Conservation (phyloP, 2,888 invertebrate genomes). For the Habrosyne pyritoides region DNA sequence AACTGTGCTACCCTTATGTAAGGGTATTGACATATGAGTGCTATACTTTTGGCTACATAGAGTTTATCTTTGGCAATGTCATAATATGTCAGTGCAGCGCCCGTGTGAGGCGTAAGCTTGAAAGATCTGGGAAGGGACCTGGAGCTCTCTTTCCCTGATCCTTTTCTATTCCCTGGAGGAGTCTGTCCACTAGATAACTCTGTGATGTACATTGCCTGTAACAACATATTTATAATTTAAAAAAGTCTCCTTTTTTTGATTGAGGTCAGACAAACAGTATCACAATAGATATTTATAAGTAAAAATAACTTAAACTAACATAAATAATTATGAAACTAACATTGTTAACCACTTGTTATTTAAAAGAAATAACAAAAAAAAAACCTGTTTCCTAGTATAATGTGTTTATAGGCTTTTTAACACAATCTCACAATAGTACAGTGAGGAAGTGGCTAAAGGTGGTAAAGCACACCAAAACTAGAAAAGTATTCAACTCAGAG, state of each 20-base stretch:
- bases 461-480: too few relatives aligned
- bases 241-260: too few relatives aligned
- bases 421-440: too few relatives aligned
- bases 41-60: conserved; percentile 97
- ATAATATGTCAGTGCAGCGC: conserved; percentile 93
- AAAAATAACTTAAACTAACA: too few relatives aligned
- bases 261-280: background rate
- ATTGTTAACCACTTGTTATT: too few relatives aligned
- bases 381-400: too few relatives aligned
- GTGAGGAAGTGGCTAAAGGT: too few relatives aligned
- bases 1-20: conserved; percentile 93
- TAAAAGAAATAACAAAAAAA: too few relatives aligned
- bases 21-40: conserved; percentile 95
- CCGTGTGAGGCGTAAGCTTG: conserved; percentile 90
- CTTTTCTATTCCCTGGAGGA: conserved; percentile 84
- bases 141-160: conserved; percentile 87
- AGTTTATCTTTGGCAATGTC: conserved; percentile 97
- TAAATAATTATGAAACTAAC: too few relatives aligned
- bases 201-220: conserved; percentile 94
- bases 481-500: too few relatives aligned
- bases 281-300: too few relatives aligned
- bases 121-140: conserved; percentile 95
- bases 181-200: conserved; percentile 93
- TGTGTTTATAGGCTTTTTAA: too few relatives aligned
- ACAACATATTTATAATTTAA: conserved; percentile 21